Evolutionary conservation across 2,888 invertebrate species (phyloP).

Genomic region (Hoplodrina ambigua): DNA sequence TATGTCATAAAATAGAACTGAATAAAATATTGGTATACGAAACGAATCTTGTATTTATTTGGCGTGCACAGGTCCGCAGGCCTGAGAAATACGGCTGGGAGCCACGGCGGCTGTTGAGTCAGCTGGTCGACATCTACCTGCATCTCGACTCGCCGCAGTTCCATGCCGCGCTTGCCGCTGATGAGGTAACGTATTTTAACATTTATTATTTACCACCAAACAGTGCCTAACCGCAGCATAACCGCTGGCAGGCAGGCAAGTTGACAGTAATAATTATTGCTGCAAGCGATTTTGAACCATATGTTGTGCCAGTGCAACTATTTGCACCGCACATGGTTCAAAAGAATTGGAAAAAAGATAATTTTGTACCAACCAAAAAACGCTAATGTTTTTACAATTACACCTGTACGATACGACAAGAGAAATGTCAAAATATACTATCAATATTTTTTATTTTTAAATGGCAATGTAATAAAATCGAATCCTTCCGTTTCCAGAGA

Average conservation of each 20-base stretch:
- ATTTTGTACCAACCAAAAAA: too few relatives aligned
- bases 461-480: not conserved
- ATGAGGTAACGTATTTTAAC: conserved; percentile 92
- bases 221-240: not conserved
- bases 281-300: too few relatives aligned
- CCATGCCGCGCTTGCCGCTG: conserved; percentile 97
- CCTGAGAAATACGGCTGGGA: conserved; percentile 99
- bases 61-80: conserved; percentile 92
- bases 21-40: not conserved
- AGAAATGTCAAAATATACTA: too few relatives aligned
- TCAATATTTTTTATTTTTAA: too few relatives aligned
- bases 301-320: too few relatives aligned
- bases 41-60: not conserved
- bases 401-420: too few relatives aligned
- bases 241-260: not conserved
- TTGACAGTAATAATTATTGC: too few relatives aligned
- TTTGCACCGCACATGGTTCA: too few relatives aligned
- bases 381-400: too few relatives aligned
- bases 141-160: conserved; percentile 98
- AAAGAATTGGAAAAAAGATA: too few relatives aligned
- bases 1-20: too few relatives aligned
- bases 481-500: conserved; percentile 90
- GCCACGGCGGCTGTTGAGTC: conserved; percentile 96
- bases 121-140: conserved; percentile 98
- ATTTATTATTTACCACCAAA: not conserved